A percentile compares a stretch with the other conserved stretches of the same genome.
Conservation (phyloP, 2,888 invertebrate species). For the Orthosia gracilis region DNA sequence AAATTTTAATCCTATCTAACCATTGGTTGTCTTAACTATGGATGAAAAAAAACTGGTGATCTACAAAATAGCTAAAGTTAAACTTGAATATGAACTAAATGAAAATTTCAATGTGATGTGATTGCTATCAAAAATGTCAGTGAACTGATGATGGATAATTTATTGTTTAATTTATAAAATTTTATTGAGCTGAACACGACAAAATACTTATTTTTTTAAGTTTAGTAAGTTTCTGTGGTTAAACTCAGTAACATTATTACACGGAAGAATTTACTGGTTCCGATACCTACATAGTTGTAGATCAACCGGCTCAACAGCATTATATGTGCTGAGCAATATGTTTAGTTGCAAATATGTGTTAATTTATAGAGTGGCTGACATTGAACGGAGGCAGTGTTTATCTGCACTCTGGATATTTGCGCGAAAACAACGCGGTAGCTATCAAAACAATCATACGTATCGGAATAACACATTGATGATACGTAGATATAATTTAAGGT, state of each 20-base stretch:
- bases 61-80: not conserved
- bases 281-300: constrained; percentile 25
- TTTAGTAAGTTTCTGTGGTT: not conserved
- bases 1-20: too few relatives aligned
- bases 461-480: constrained; percentile 15
- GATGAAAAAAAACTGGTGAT: too few relatives aligned
- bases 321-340: constrained; percentile 29
- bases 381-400: constrained; percentile 62
- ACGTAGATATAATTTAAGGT: constrained; percentile 1
- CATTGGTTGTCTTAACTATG: too few relatives aligned
- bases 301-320: constrained; percentile 39
- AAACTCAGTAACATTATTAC: not conserved
- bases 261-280: constrained; percentile 2
- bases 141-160: not conserved
- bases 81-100: not conserved
- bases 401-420: constrained; percentile 46
- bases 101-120: not conserved
- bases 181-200: not conserved
- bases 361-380: constrained; percentile 62
- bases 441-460: constrained; percentile 31
- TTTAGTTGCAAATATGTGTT: constrained; percentile 55
- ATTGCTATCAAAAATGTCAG: constrained; percentile 6
- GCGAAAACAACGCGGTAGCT: constrained; percentile 31
- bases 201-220: not conserved
- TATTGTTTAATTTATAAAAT: not conserved